Evolutionary conservation across 2,113 vertebrate species (phyloP).

Genomic region (Cyphomyrus plagiostoma): DNA sequence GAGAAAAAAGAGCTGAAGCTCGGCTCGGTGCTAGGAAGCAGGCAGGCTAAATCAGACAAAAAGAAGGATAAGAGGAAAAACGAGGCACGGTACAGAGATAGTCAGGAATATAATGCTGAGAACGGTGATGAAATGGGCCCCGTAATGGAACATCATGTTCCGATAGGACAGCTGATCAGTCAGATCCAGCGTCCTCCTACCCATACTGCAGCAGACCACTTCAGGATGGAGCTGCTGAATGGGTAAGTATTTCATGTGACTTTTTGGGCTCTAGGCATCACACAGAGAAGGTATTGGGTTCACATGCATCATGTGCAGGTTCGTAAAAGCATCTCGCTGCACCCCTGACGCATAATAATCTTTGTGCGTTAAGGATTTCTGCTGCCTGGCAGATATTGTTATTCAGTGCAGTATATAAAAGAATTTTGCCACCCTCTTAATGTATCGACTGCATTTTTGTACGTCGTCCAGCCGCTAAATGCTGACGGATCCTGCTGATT

Average conservation of each 20-base stretch:
- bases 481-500: background rate
- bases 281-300: background rate
- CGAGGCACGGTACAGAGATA: slow-evolving; percentile 54
- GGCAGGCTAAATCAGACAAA: slow-evolving; percentile 70
- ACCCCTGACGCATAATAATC: background rate
- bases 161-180: slow-evolving; percentile 54
- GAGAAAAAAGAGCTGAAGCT: slow-evolving; percentile 79
- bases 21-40: slow-evolving; percentile 68
- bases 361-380: background rate
- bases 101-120: slow-evolving; percentile 53
- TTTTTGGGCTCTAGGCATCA: background rate
- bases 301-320: background rate
- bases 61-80: slow-evolving; percentile 78
- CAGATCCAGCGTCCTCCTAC: slow-evolving; percentile 54
- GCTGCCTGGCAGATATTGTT: background rate
- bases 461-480: background rate
- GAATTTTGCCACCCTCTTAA: background rate
- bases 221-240: slow-evolving; percentile 78
- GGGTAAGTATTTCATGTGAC: slow-evolving; percentile 57
- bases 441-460: background rate
- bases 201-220: slow-evolving; percentile 66
- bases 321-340: background rate
- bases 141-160: slow-evolving; percentile 60
- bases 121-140: slow-evolving; percentile 52
- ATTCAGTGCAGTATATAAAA: background rate